A percentile compares a stretch with the other conserved stretches of the same genome.
These are phyloP conservation scores for Neria commutata DNA, from an alignment of 2,888 invertebrate species.

Conservation along the genomic window DNA sequence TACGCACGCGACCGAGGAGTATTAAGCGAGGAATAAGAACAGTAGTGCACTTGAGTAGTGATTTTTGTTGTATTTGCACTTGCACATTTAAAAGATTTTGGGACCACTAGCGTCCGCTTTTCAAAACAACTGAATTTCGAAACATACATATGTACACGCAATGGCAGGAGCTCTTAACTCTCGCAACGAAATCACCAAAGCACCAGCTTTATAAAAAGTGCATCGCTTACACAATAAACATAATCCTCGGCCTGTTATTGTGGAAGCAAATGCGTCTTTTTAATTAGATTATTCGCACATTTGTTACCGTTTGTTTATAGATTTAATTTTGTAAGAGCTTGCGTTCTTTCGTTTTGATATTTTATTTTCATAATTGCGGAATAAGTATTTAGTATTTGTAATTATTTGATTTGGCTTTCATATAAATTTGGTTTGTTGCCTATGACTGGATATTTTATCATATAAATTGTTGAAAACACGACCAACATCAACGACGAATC, in stretches of 20 bases:
- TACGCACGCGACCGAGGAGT: too few relatives aligned
- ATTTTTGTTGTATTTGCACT: neutral
- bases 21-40: too few relatives aligned
- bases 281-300: conserved; percentile 13
- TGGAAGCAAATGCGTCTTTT: conserved; percentile 37
- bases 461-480: conserved; percentile 54
- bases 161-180: too few relatives aligned
- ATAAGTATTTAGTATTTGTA: conserved; percentile 6
- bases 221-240: conserved; percentile 50
- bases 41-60: neutral
- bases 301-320: conserved; percentile 24
- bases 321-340: conserved; percentile 1
- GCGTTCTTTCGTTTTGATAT: conserved; percentile 16
- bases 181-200: too few relatives aligned
- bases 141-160: conserved; percentile 14
- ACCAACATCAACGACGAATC: conserved; percentile 62
- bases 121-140: too few relatives aligned
- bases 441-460: conserved; percentile 11
- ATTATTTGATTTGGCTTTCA: conserved; percentile 20
- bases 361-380: conserved; percentile 13
- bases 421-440: conserved; percentile 16
- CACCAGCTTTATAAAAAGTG: conserved; percentile 6
- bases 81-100: too few relatives aligned
- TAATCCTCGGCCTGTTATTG: conserved; percentile 62
- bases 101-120: too few relatives aligned